A percentile compares a stretch with the other conserved stretches of the same genome.
Evolutionary conservation across 2,888 invertebrate species (phyloP).

Genomic region (Parnassius mnemosyne): DNA sequence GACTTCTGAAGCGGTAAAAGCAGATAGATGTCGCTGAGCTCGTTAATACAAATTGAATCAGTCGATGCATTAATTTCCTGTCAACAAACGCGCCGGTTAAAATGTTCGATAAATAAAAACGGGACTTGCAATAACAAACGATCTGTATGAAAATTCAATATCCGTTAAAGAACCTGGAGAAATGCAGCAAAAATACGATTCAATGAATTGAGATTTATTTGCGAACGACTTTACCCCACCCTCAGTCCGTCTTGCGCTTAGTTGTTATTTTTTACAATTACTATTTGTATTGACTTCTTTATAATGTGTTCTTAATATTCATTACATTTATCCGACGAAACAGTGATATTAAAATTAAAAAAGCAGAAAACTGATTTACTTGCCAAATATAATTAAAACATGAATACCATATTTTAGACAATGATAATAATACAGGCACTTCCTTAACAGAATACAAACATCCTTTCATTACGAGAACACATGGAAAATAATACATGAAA

Average conservation of each 20-base stretch:
- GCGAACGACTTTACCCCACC: constrained; percentile 31
- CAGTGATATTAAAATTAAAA: no score
- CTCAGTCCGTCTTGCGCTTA: constrained; percentile 2
- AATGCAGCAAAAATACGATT: constrained; percentile 56
- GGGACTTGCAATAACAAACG: constrained; percentile 60
- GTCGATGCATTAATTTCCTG: constrained; percentile 74
- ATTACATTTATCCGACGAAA: no score
- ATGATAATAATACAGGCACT: no score
- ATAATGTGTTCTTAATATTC: background rate
- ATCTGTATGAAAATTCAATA: constrained; percentile 77
- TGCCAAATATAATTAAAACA: no score
- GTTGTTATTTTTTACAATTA: constrained; percentile 24
- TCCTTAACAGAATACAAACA: no score
- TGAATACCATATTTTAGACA: background rate
- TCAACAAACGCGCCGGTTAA: constrained; percentile 57
- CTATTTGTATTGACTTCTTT: constrained; percentile 19
- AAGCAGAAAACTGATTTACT: no score
- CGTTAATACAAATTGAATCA: constrained; percentile 57
- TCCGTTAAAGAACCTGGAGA: constrained; percentile 57
- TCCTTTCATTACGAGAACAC: no score
- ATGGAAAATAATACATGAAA: no score
- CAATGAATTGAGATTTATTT: constrained; percentile 59
- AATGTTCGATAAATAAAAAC: constrained; percentile 66
- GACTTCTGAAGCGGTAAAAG: constrained; percentile 28
- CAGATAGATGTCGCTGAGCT: constrained; percentile 35